These are phyloP conservation scores for Pollenia angustigena DNA, from an alignment of 2,888 invertebrate genomes.

Conservation along the genomic window DNA sequence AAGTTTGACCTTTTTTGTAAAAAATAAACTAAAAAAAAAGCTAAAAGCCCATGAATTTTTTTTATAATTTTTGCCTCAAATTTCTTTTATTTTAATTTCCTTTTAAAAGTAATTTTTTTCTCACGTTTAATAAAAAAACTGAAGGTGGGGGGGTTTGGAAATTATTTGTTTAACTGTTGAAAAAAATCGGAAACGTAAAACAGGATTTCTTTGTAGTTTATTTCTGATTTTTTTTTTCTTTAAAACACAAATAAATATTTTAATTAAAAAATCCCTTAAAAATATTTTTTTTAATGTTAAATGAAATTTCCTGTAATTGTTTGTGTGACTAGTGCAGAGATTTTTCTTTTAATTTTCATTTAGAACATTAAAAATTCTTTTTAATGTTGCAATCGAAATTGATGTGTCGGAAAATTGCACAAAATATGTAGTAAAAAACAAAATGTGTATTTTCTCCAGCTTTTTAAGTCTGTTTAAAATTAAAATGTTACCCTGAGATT, in stretches of 20 bases:
- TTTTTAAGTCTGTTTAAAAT: conserved; percentile 60
- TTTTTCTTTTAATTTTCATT: conserved; percentile 26
- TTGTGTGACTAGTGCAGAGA: not conserved
- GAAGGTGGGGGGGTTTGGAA: too few relatives aligned
- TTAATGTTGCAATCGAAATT: conserved; percentile 82
- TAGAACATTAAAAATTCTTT: conserved; percentile 80
- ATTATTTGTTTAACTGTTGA: conserved; percentile 38
- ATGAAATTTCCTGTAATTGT: conserved; percentile 16
- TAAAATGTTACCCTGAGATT: conserved; percentile 44
- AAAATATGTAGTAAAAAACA: not conserved
- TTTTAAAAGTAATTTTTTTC: conserved; percentile 10
- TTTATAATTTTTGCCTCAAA: conserved; percentile 15
- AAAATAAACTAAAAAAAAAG: not conserved
- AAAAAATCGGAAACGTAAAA: conserved; percentile 15
- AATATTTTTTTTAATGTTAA: conserved; percentile 15
- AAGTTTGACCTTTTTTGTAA: conserved; percentile 44
- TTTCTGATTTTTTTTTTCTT: not conserved
- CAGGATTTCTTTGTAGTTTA: not conserved
- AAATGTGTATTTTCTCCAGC: not conserved
- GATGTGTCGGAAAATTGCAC: conserved; percentile 79
- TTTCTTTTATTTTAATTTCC: conserved; percentile 40
- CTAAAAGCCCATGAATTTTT: conserved; percentile 9
- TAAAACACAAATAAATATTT: conserved; percentile 60
- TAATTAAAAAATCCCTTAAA: conserved; percentile 36
- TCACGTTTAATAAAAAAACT: not conserved